Conservation (phyloP, 2,888 invertebrate species). For the Cantharis flavilabris region DNA sequence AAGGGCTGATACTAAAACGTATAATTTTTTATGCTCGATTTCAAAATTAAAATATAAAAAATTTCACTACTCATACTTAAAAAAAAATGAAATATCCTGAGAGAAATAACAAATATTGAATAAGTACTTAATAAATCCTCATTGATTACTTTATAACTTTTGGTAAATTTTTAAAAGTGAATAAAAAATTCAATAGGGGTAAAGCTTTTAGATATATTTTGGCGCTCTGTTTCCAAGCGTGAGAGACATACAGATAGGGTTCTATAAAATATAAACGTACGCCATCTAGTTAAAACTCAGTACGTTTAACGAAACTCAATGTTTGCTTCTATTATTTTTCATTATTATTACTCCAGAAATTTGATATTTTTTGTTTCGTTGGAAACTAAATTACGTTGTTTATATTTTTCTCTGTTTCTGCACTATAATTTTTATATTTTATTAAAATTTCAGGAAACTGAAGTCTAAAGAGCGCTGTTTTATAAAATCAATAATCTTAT, state of each 20-base stretch:
- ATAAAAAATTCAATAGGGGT: neutral
- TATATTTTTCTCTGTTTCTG: neutral
- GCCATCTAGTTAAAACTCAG: neutral
- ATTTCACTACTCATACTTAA: too few relatives aligned
- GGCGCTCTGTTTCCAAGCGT: neutral
- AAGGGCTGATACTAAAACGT: neutral
- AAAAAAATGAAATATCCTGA: too few relatives aligned
- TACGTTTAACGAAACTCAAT: neutral
- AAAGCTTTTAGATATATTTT: neutral
- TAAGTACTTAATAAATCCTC: neutral
- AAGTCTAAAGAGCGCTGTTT: neutral
- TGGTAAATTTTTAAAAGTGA: neutral
- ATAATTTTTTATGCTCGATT: neutral
- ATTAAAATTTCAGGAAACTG: neutral
- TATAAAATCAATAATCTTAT: neutral
- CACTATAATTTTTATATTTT: neutral
- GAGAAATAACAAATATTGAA: too few relatives aligned
- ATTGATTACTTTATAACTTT: neutral
- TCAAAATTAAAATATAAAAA: neutral
- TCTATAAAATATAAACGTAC: neutral
- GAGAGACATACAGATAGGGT: neutral
- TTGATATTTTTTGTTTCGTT: neutral
- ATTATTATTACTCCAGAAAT: neutral
- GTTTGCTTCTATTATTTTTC: neutral
- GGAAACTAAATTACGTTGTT: neutral